A percentile compares a stretch with the other conserved stretches of the same genome.
These are phyloP conservation scores for Pristionchus mayeri DNA, from an alignment of 2,888 invertebrate species.

Conservation along the genomic window DNA sequence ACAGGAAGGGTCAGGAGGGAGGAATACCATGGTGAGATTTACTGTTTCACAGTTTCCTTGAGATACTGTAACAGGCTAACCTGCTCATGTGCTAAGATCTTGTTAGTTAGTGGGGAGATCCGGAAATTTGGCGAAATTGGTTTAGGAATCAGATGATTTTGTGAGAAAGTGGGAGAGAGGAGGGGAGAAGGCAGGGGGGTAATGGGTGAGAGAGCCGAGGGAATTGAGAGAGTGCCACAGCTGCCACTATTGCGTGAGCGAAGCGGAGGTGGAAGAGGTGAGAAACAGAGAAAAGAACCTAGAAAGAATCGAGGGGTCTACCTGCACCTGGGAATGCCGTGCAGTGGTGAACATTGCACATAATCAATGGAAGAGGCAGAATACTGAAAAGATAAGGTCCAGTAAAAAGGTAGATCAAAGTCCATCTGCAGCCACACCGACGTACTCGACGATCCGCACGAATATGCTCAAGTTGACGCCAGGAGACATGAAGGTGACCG, in stretches of 20 bases:
- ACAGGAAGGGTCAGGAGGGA: background rate
- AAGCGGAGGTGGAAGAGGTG: background rate
- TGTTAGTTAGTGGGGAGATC: background rate
- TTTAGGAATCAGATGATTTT: background rate
- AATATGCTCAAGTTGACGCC: conserved; percentile 55
- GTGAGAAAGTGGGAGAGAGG: background rate
- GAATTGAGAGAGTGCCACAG: background rate
- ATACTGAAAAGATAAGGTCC: background rate
- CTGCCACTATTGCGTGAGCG: background rate
- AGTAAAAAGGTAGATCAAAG: too few species aligned
- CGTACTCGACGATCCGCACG: conserved; percentile 61
- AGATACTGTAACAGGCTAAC: too few species aligned
- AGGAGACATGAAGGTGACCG: conserved; percentile 36
- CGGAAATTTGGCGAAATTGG: background rate
- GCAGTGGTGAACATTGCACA: background rate
- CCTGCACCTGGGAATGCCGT: background rate
- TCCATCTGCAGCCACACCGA: conserved; percentile 56
- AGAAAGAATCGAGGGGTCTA: background rate
- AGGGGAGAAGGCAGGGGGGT: background rate
- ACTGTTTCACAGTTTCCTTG: too few species aligned
- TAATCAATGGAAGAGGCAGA: background rate
- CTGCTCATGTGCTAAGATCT: too few species aligned
- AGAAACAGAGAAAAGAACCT: too few species aligned
- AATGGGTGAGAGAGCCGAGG: background rate
- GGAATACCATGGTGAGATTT: conserved; percentile 20